These are phyloP conservation scores for Himantopus leucocephalus DNA, from an alignment of 2,113 vertebrate genomes.

Conservation along the genomic window DNA sequence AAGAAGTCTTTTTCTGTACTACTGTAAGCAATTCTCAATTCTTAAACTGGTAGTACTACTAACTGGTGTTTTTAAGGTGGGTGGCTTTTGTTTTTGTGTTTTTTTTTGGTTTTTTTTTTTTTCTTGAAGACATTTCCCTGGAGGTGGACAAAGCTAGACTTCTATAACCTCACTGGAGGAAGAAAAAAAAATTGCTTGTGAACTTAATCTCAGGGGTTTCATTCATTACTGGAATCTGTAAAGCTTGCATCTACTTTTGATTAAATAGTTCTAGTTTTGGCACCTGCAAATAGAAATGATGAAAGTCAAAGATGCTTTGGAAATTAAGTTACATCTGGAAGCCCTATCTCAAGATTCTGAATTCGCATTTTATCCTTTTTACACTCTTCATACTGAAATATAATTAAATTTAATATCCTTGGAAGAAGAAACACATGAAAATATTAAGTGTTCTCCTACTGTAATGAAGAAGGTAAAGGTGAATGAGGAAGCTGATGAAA, in stretches of 20 bases:
- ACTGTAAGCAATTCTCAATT: background rate
- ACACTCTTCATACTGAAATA: background rate
- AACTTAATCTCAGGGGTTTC: background rate
- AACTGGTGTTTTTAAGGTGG: background rate
- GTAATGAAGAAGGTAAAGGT: background rate
- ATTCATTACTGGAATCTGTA: background rate
- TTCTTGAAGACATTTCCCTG: background rate
- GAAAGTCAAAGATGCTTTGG: background rate
- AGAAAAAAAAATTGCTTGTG: background rate
- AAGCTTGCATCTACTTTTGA: background rate
- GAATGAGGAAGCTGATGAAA: constrained; percentile 4
- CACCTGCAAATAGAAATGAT: background rate
- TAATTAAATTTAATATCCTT: background rate
- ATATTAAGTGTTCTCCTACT: background rate
- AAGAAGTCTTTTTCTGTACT: background rate
- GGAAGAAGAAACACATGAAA: background rate
- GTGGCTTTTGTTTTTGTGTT: background rate
- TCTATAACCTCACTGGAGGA: background rate
- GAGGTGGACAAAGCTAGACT: background rate
- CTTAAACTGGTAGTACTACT: background rate
- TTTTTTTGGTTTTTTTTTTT: too few species aligned
- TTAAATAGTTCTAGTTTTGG: background rate
- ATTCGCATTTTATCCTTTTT: background rate
- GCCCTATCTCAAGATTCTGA: background rate
- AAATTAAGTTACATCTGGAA: background rate